Evolutionary conservation across 2,888 invertebrate genomes (phyloP), one percentile per base, ranked within the genome.

Genomic region (Tetanocera ferruginea): DNA sequence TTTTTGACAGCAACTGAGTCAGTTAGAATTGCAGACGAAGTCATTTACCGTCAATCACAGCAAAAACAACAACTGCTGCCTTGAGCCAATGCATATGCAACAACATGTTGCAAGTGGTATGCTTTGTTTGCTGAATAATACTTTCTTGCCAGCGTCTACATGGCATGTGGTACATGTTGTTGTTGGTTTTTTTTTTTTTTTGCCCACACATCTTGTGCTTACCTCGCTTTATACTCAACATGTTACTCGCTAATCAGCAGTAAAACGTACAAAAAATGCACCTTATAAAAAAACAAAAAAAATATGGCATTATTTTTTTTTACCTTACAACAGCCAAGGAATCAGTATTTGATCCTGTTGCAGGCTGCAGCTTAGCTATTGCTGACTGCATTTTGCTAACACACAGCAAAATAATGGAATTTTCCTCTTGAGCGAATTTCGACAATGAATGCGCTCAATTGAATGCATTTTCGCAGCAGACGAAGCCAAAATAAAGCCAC

Each of bases 371-470:
- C 34, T 49, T 60, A n/a, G 23, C 60, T 43, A 34, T 37, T 25
- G 74, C 28, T 73, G 19, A 43, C 43, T 43, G 78, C 78, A 78
- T 31, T 69, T 23, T 69, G 43, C 62, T 73, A 60, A 52, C 62
- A 79, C 75, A 66, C 82, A 83, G 83, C 81, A 83, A 75, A 80
- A 87, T 88, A 88, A 88, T 89, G 85, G 88, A 88, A 89, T 88
- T 88, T 88, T 88, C 88, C 88, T 87, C 88, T 87, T 89, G 87
- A 87, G 84, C 87, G 86, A 86, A 87, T 87, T 86, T 85, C 85
- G 85, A 88, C 88, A 88, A 88, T 88, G 77, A 77, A 86, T 87
- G 88, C 87, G 87, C 87, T 87, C 88, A 85, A 88, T 87, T 86
- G 88, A 86, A 86, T 88, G 88, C 87, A 86, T 86, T 85, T 86